Base-by-base conservation (phyloP, 2,888 invertebrate species). In the Azorinus chamasolen region DNA sequence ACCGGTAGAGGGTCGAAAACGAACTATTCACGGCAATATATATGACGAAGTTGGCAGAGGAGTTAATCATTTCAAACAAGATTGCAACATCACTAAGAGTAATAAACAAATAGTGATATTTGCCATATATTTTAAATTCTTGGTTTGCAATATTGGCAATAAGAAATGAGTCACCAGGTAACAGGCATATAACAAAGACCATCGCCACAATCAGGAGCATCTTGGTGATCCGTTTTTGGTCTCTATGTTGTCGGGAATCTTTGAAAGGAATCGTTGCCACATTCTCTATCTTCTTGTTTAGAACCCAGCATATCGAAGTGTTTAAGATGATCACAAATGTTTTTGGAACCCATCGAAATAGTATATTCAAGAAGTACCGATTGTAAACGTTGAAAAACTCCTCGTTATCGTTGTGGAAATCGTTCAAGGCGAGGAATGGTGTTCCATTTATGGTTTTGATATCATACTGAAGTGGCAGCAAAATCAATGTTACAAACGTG, bases 11-110 rank as follows among this genome's bases (percentile, higher is more conserved):
- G 0, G 37, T 43, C 1, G 66, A 61, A 48, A 74, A 79, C 18
- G 65, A 46, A 20, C 50, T 50, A 51, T 64, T 79, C 1, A 57
- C 43, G 1, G 53, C 57, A 66, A 79, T 70, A 54, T 79, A 74
- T 12, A 79, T 70, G 22, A 79, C 51, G 55, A 79, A 79, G 39
- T 79, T 79, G 2, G 66, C 62, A 0, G 79, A 74, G 0, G 79
- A 64, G 41, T 79, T 79, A 18, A 79, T 57, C 25, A 74, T 66
- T n/a, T 70, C 70, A 24, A 74, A 62, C 20, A 70, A 45, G 1
- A 58, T n/a, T 20, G 59, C 22, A 1, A 74, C 25, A 22, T 70
- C 74, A 22, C 74, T 79, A n/a, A 59, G 20, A 0, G 59, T 63
- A 0, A 48, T 20, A 43, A 66, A 75, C 10, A 63, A 12, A 41